Evolutionary conservation across 2,888 invertebrate species (phyloP).

Genomic region (Toxonevra muliebris): DNA sequence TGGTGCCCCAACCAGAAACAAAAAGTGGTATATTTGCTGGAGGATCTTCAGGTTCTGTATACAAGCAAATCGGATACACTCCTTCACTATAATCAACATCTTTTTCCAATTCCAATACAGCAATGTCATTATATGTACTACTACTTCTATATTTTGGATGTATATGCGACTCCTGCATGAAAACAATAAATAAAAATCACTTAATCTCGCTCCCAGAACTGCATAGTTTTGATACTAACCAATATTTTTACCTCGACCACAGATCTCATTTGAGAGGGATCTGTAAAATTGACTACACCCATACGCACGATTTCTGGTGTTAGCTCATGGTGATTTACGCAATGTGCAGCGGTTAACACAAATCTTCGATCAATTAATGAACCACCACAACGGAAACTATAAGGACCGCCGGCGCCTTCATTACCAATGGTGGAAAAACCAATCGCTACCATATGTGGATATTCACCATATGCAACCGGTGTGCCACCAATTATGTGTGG

Average conservation of each 20-base stretch:
- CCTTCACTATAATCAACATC: conserved; percentile 36
- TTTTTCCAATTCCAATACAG: conserved; percentile 48
- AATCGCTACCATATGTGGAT: conserved; percentile 61
- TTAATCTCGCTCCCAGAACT: not conserved
- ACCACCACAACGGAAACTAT: conserved; percentile 54
- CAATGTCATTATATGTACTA: conserved; percentile 56
- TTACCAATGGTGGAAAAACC: conserved; percentile 44
- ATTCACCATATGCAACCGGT: conserved; percentile 49
- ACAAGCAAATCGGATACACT: conserved; percentile 51
- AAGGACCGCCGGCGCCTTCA: conserved; percentile 20
- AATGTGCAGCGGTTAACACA: conserved; percentile 60
- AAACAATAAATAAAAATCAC: not conserved
- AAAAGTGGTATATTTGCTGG: conserved; percentile 40
- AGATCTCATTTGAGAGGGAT: conserved; percentile 25
- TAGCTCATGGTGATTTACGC: conserved; percentile 44
- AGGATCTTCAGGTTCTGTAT: conserved; percentile 48
- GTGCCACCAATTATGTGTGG: conserved; percentile 55
- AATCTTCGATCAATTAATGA: conserved; percentile 52
- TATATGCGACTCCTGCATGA: conserved; percentile 44
- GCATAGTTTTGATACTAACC: conserved; percentile 40
- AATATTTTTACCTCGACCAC: conserved; percentile 43
- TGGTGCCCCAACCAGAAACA: conserved; percentile 58
- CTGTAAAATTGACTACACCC: conserved; percentile 50
- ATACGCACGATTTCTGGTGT: conserved; percentile 53
- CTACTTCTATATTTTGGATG: conserved; percentile 50